Conservation (phyloP, 1,140 invertebrate genomes). For the Pollicipes pollicipes region DNA sequence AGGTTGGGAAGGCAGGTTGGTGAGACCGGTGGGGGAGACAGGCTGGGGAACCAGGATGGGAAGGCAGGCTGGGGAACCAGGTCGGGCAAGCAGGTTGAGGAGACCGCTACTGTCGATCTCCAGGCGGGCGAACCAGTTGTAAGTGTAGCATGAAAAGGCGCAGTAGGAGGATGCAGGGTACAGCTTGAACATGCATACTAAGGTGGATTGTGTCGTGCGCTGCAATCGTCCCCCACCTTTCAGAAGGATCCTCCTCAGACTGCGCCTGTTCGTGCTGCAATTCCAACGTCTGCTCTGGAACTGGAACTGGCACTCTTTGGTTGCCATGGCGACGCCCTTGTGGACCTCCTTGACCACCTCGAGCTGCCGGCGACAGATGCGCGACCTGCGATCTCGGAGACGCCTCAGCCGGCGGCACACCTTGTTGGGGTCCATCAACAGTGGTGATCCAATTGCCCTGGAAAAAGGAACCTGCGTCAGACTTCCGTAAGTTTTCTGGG, state of each 20-base stretch:
- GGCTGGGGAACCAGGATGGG: no score
- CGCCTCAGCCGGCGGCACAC: slow-evolving; percentile 76
- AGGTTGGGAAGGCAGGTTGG: no score
- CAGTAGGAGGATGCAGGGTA: no score
- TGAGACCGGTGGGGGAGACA: no score
- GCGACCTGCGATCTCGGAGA: slow-evolving; percentile 50
- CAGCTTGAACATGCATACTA: no score
- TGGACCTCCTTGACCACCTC: slow-evolving; percentile 44
- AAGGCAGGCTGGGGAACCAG: no score
- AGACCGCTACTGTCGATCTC: no score
- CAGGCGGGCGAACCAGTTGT: no score
- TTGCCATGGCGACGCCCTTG: slow-evolving; percentile 50
- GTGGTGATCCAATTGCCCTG: slow-evolving; percentile 42
- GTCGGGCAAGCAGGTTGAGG: no score
- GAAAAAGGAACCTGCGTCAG: not conserved
- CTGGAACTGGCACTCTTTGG: slow-evolving; percentile 62
- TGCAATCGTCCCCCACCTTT: slow-evolving; percentile 52
- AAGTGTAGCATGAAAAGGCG: no score
- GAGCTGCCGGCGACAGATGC: slow-evolving; percentile 28
- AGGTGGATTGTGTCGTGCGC: no score
- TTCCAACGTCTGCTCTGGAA: slow-evolving; percentile 65
- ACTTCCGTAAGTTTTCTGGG: not conserved
- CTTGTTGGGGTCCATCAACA: slow-evolving; percentile 68
- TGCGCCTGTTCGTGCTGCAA: slow-evolving; percentile 53
- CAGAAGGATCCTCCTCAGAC: slow-evolving; percentile 58